Percentiles rank a stretch among this genome's conserved stretches.
Conservation (phyloP, 1,140 invertebrate species). For the Bombus breviceps region DNA sequence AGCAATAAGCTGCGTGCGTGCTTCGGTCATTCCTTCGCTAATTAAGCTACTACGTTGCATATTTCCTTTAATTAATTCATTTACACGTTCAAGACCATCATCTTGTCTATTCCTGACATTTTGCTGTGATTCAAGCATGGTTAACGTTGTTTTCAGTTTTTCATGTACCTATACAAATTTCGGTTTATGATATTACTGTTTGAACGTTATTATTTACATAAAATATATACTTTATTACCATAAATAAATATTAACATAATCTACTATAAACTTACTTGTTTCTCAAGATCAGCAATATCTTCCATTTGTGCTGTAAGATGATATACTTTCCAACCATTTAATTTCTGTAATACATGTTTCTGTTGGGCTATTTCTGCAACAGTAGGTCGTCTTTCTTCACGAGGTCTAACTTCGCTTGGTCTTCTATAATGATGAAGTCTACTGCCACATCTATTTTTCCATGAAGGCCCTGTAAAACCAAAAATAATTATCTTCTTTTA, state of each 20-base stretch:
- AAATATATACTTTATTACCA: not conserved
- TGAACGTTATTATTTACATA: not conserved
- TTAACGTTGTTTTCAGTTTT: constrained; percentile 86
- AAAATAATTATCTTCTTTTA: constrained; percentile 22
- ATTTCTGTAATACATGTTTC: constrained; percentile 92
- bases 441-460: constrained; percentile 84
- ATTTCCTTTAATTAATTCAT: constrained; percentile 94
- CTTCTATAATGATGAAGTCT: constrained; percentile 92
- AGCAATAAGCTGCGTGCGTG: constrained; percentile 92
- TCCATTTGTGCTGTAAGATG: constrained; percentile 96
- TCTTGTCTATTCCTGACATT: constrained; percentile 84
- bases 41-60: constrained; percentile 97
- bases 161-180: constrained; percentile 84
- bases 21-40: constrained; percentile 94
- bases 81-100: constrained; percentile 88
- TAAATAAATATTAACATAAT: constrained; percentile 1
- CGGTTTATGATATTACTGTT: constrained; percentile 25
- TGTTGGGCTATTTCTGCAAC: constrained; percentile 95
- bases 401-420: constrained; percentile 93
- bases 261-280: constrained; percentile 78
- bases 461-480: constrained; percentile 79
- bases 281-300: constrained; percentile 89
- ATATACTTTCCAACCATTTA: constrained; percentile 98
- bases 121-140: constrained; percentile 86
- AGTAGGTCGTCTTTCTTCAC: constrained; percentile 91